phyloP scores from a whole-genome alignment of 2,888 invertebrate genomes.

The Oegoconia quadripuncta region DNA sequence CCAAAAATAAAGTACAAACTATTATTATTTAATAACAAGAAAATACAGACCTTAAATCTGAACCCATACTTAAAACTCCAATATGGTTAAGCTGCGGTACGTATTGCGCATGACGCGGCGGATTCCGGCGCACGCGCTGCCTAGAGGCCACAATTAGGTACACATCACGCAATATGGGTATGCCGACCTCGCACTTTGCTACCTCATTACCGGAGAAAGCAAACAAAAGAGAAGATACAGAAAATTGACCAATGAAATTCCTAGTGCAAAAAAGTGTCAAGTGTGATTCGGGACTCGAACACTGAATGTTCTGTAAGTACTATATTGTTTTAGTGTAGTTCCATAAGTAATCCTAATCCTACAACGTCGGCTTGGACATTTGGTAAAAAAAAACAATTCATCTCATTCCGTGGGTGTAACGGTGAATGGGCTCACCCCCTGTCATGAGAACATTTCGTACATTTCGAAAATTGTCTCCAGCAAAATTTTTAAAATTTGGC shows the following conservation, averaged over 20 bases:
- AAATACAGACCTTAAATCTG: background rate
- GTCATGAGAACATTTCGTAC: too few relatives aligned
- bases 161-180: background rate
- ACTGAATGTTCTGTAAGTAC: too few relatives aligned
- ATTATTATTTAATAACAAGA: too few relatives aligned
- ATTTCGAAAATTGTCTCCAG: too few relatives aligned
- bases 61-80: background rate
- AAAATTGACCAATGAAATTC: background rate
- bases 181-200: conserved; percentile 4
- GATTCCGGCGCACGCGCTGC: conserved; percentile 20
- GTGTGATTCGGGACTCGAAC: background rate
- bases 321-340: too few relatives aligned
- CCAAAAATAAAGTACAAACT: too few relatives aligned
- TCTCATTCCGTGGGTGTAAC: too few relatives aligned
- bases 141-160: conserved; percentile 9
- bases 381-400: too few relatives aligned
- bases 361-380: too few relatives aligned
- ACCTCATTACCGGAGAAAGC: conserved; percentile 7
- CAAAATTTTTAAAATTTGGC: too few relatives aligned
- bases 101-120: conserved; percentile 19
- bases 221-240: conserved; percentile 6
- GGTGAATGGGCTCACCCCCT: too few relatives aligned
- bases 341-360: too few relatives aligned
- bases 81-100: conserved; percentile 2
- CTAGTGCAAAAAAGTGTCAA: background rate